Percentiles rank a stretch among this genome's conserved stretches.
These are phyloP conservation scores for Nebria brevicollis DNA, from an alignment of 2,888 invertebrate genomes.

Conservation along the genomic window DNA sequence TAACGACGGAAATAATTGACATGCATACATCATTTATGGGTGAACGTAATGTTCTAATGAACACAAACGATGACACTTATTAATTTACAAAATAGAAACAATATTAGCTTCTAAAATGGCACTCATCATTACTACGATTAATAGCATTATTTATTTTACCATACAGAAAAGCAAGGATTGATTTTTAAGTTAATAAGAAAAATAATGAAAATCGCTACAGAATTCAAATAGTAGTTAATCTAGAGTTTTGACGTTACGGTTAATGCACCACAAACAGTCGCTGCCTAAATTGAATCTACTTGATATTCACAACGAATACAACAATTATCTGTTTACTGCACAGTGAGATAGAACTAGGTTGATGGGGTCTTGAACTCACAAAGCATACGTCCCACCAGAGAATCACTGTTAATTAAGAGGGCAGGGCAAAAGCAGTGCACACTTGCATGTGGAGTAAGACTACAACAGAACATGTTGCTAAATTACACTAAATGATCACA, in stretches of 20 bases:
- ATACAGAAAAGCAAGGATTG: not conserved
- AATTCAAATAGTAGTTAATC: not conserved
- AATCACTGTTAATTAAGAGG: no score
- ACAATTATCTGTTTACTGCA: no score
- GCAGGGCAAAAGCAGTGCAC: no score
- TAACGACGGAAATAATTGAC: slow-evolving; percentile 40
- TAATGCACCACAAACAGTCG: not conserved
- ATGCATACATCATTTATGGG: not conserved
- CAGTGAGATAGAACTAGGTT: no score
- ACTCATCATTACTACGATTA: not conserved
- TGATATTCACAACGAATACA: not conserved
- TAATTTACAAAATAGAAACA: no score
- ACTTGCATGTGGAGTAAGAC: no score
- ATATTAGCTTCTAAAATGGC: not conserved
- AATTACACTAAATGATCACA: not conserved
- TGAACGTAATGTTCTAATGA: not conserved
- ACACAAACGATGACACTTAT: not conserved
- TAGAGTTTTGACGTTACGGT: not conserved
- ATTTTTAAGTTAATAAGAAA: not conserved
- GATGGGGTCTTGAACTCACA: no score
- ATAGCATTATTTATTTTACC: not conserved
- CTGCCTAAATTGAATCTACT: not conserved
- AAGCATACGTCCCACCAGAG: no score
- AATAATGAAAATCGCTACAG: not conserved
- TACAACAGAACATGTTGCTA: no score